Conservation (phyloP, 2,797 vertebrate species). For the Miopithecus talapoin region DNA sequence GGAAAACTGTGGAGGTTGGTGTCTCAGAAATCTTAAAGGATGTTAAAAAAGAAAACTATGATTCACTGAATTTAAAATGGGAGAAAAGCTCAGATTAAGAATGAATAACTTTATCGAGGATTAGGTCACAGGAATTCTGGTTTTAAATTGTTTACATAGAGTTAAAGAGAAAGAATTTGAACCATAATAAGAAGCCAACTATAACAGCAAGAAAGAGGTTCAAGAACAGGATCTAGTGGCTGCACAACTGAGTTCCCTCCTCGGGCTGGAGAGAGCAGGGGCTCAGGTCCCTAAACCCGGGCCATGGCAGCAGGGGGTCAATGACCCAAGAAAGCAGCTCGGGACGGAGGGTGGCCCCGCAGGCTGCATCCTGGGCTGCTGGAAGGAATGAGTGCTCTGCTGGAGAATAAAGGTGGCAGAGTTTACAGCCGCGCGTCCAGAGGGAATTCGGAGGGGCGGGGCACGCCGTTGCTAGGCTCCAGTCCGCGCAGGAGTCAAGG, state of each 20-base stretch:
- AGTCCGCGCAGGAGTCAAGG: background rate
- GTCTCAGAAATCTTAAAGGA: constrained; percentile 23
- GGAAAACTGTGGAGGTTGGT: background rate
- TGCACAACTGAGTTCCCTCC: accelerated
- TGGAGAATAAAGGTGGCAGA: background rate
- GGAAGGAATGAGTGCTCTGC: background rate
- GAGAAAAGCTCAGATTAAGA: background rate
- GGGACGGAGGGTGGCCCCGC: background rate
- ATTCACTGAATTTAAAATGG: background rate
- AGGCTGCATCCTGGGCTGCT: background rate
- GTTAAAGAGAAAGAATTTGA: background rate
- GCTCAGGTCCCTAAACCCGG: background rate
- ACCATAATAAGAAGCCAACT: background rate
- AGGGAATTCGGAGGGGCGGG: background rate
- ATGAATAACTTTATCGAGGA: background rate
- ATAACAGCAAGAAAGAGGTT: background rate
- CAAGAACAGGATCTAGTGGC: background rate
- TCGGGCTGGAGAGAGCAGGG: background rate
- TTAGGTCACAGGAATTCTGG: background rate
- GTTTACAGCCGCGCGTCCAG: background rate
- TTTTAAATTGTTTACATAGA: background rate
- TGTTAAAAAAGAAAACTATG: background rate
- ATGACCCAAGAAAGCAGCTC: background rate
- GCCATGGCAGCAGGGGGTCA: background rate
- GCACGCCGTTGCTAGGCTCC: background rate